Evolutionary conservation across 2,113 vertebrate genomes (phyloP), one percentile per base, ranked within the genome.

Genomic region (Lipotes vexillifer): DNA sequence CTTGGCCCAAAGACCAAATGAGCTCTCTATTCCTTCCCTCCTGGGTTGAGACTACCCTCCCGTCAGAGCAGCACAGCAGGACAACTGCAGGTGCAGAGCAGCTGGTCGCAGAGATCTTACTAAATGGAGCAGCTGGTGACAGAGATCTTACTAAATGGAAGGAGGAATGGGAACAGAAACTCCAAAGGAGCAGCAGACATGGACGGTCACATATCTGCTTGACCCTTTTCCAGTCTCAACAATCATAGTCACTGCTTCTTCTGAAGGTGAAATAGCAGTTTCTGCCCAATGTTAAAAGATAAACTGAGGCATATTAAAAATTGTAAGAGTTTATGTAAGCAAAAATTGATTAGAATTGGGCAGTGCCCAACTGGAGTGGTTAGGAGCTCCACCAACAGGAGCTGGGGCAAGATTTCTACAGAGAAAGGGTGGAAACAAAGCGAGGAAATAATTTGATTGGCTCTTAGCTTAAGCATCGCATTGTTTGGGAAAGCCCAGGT

Each of bases 261-360:
- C 69, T 0, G 36, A 78, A 21, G 1, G 14, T 5, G 6, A 12
- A 63, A 31, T 33, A 23, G 36, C 0, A 0, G 8, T 33, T 49
- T 95, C 41, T 63, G 46, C 8, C 23, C 18, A 3, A 4, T n/a
- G 44, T 65, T 38, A 44, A 89, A 74, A 65, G 44, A 27, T 63
- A 72, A 63, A 55, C n/a, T 1, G 25, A 74, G 44, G 57, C 23
- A 57, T 83, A 66, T 44, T 27, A 94, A 55, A 21, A 23, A 27
- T 27, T 66, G 8, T 55, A 46, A 71, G n/a, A 49, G 49, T 69
- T 78, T 33, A 38, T 27, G 4, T 38, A 72, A 38, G 81, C 69
- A 85, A 41, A 78, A 12, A 5, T 25, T 29, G 29, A 41, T 44
- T 85, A 21, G 80, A 83, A 59, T 82, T 14, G 20, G 55, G 75